Conservation (phyloP, 1,140 invertebrate genomes). For the Berghia stephanieae region DNA sequence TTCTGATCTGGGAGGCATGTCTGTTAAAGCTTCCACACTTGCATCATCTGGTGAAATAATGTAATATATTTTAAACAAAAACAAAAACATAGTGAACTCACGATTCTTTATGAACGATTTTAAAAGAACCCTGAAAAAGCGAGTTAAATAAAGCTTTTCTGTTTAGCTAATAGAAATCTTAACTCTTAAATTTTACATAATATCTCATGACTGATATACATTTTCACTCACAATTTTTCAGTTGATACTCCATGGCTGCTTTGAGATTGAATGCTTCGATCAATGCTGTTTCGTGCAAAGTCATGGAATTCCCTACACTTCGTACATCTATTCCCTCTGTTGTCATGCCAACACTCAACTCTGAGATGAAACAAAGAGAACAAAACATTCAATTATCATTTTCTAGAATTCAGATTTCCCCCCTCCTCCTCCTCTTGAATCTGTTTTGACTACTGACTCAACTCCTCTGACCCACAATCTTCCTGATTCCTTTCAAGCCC, state of each 20-base stretch:
- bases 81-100: too few relatives aligned
- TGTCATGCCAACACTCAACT: slow-evolving; percentile 95
- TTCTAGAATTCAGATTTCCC: too few relatives aligned
- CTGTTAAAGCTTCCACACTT: slow-evolving; percentile 92
- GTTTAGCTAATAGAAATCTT: too few relatives aligned
- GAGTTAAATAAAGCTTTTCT: too few relatives aligned
- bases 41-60: slow-evolving; percentile 78
- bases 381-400: too few relatives aligned
- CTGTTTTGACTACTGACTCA: background rate
- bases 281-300: slow-evolving; percentile 93
- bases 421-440: background rate
- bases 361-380: slow-evolving; percentile 67
- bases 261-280: slow-evolving; percentile 99
- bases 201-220: too few relatives aligned
- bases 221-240: slow-evolving; percentile 84
- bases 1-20: slow-evolving; percentile 95
- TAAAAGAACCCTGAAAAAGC: too few relatives aligned
- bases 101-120: too few relatives aligned
- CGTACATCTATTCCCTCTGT: slow-evolving; percentile 97
- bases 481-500: too few relatives aligned
- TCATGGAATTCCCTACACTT: slow-evolving; percentile 96
- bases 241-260: slow-evolving; percentile 96
- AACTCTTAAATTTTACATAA: too few relatives aligned
- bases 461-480: background rate
- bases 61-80: too few relatives aligned